Evolutionary conservation across 1,140 invertebrate genomes (phyloP).

Genomic region (Lordiphosa clarofinis): DNA sequence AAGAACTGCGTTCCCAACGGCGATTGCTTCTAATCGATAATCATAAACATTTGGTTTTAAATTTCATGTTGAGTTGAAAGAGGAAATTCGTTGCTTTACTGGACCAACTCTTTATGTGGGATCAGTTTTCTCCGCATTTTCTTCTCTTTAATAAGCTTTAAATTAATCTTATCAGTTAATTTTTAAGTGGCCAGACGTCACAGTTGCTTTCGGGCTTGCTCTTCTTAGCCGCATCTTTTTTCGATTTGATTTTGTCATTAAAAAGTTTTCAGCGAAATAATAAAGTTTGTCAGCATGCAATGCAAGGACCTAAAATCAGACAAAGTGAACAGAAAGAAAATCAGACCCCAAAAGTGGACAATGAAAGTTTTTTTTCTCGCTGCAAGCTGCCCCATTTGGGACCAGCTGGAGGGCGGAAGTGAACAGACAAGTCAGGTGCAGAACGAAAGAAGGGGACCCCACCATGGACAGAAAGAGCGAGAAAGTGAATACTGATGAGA

Average conservation of each 20-base stretch:
- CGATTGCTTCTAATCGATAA: slow-evolving; percentile 34
- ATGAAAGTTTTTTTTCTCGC: slow-evolving; percentile 32
- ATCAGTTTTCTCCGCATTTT: slow-evolving; percentile 16
- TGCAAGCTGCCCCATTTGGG: slow-evolving; percentile 3
- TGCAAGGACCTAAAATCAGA: slow-evolving; percentile 79
- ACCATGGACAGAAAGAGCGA: slow-evolving; percentile 1
- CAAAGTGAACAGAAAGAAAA: slow-evolving; percentile 29
- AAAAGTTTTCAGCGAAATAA: slow-evolving; percentile 83
- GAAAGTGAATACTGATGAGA: background rate
- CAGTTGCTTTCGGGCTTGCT: slow-evolving; percentile 9
- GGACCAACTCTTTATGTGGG: slow-evolving; percentile 17
- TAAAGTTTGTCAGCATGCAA: slow-evolving; percentile 83
- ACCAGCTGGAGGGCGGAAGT: background rate
- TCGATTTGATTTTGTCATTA: slow-evolving; percentile 80
- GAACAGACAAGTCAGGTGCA: background rate
- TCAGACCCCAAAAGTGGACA: slow-evolving; percentile 42
- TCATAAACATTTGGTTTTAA: slow-evolving; percentile 51
- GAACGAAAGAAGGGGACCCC: background rate
- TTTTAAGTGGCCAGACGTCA: slow-evolving; percentile 82
- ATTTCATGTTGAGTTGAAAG: slow-evolving; percentile 3
- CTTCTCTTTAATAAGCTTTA: slow-evolving; percentile 30
- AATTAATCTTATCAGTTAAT: slow-evolving; percentile 84
- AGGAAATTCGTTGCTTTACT: slow-evolving; percentile 2
- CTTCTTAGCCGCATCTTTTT: slow-evolving; percentile 83
- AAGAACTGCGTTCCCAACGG: background rate